Evolutionary conservation across 30 jellyfish, hydroid and myxozoan species (phyloP).

Genomic region (Haliclystus octoradiatus): DNA sequence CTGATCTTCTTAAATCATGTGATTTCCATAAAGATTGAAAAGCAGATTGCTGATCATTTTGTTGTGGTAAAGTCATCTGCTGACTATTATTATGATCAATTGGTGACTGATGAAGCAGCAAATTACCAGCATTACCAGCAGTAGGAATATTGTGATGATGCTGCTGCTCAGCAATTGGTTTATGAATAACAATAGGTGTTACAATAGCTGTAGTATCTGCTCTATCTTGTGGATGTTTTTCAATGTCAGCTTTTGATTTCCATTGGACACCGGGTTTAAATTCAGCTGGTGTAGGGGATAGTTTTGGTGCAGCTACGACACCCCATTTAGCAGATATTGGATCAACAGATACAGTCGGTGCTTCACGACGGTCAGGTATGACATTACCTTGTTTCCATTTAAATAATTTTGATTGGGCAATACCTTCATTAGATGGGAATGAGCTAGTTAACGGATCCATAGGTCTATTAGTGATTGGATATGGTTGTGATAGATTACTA

Average conservation of each 20-base stretch:
- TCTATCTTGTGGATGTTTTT: slow-evolving; percentile 2
- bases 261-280: slow-evolving; percentile 97
- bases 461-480: not conserved
- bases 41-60: not conserved
- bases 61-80: not conserved
- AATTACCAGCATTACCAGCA: not conserved
- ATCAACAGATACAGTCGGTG: slow-evolving; percentile 58
- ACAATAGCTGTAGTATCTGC: not conserved
- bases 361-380: not conserved
- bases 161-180: no score
- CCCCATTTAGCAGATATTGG: slow-evolving; percentile 99
- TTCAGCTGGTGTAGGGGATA: slow-evolving; percentile 98
- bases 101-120: not conserved
- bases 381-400: not conserved
- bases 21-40: not conserved
- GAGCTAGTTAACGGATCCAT: not conserved
- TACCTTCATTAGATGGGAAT: not conserved
- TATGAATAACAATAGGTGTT: not conserved
- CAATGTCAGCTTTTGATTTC: slow-evolving; percentile 83
- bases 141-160: no score
- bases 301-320: slow-evolving; percentile 95
- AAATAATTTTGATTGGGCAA: not conserved
- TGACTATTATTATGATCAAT: not conserved
- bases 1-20: not conserved
- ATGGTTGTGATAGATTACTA: not conserved